Evolutionary conservation across 1,140 invertebrate species (phyloP), one percentile per base, ranked within the genome.

Genomic region (Drosophila nebulosa): DNA sequence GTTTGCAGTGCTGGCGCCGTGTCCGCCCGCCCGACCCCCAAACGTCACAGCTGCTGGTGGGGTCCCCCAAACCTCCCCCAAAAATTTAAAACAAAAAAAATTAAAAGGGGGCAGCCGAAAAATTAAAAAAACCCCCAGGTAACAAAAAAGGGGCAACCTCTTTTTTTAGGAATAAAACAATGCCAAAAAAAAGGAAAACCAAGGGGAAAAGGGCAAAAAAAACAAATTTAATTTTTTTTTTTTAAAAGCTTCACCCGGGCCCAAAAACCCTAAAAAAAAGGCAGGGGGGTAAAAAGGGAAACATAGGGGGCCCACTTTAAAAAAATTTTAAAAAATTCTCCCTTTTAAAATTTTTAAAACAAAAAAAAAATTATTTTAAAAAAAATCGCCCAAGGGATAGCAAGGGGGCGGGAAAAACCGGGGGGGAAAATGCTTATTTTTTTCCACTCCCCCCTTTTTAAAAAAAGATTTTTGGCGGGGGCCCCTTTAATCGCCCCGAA

Each of bases 1-100:
- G n/a, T n/a, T 68, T 58, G 61, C 79, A 85, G 75, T 79, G 79
- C 69, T 64, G n/a, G 76, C 79, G 76, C 72, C 78, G 79, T 79
- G 74, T 69, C 68, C 50, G 73, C 63, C 75, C n/a, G n/a, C 69
- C 63, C 50, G 66, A 67, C 50, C 36, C 26, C 36, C n/a, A n/a
- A 14, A 24, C 39, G 55, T 46, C 51, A 32, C 78, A 65, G 78
- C 65, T 79, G 72, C 70, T 77, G 58, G 66, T 65, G n/a, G 62
- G 22, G 21, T 22, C 30, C 39, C 58, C 46, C 30, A n/a, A n/a
- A 24, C 63, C 70, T 74, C 69, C n/a, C n/a, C n/a, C n/a, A n/a
- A n/a, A n/a, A n/a, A 59, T 7, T 59, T 78, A 86, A 85, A 85
- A 81, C 81, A 75, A 69, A 88, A 67, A 78, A 78, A 86, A 86